Base-by-base conservation (phyloP, 1,140 invertebrate species). In the Drosophila kohkoa region DNA sequence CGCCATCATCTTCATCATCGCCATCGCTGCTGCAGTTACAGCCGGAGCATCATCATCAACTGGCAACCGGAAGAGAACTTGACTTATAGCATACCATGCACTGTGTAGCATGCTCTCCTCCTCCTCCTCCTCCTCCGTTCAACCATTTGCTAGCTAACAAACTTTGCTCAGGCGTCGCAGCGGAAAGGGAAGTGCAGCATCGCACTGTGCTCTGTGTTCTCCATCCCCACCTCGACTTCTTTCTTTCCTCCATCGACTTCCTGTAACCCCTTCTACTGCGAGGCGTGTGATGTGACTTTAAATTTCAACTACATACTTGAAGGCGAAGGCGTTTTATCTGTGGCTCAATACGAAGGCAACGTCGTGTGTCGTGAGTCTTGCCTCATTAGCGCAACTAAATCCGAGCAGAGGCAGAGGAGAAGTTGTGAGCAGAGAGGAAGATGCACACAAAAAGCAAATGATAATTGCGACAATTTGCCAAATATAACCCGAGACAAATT, bases 391-490 rank as follows among this genome's bases (percentile, higher is more conserved):
- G 78, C 65, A 48, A 8, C 35, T 10, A 38, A 38, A 8, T 8
- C 35, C 20, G 20, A 38, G 16, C 48, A 2, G 5, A n/a, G 28
- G 13, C 6, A 28, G 4, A n/a, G 5, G 20, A 11, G 52, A 11
- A 8, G 10, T 10, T 8, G 20, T 5, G n/a, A 45, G 64, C 32
- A 58, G 52, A 48, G 45, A 45, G 51, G 43, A 69, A 55, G 49
- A 74, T 48, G 65, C 25, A 57, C 57, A 74, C 48, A 55, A 70
- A 75, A 64, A 32, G 72, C 72, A 82, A 88, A 83, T 88, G 83
- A 88, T 88, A 83, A 88, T 83, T 87, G 80, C 80, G 72, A 64
- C 85, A 87, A 87, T 87, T 87, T 87, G 80, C 62, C 52, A 71
- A 71, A 75, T 66, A 75, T 71, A 79, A 66, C 38, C 58, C 69